Evolutionary conservation across 2,113 vertebrate genomes (phyloP), one percentile per base, ranked within the genome.

Genomic region (Cynopterus brachyotis): DNA sequence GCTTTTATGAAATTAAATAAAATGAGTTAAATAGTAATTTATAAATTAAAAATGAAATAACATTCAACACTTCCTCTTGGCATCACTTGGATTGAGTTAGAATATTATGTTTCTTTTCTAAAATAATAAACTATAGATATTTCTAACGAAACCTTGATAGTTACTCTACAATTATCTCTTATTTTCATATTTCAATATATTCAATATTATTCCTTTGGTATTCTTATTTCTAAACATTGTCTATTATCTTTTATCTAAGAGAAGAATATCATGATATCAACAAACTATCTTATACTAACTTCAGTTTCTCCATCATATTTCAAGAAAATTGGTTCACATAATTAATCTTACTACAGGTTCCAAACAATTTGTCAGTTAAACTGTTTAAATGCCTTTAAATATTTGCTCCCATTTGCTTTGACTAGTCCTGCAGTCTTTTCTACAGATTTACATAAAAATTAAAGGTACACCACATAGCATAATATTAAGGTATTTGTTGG

Each of bases 301-400:
- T 88, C 67, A 92, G 9, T 20, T 50, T 8, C 13, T 70, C 57
- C 81, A 72, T 85, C 32, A 50, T 26, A 57, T 94, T 95, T 92
- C 69, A 73, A 87, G 89, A 50, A 95, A 47, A 55, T 40, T 70
- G 24, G 12, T 97, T 95, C 96, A 40, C 42, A 70, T 91, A 94
- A 97, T 72, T 11, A 72, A 64, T 70, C 93, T 94, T 62, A 85
- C 93, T 96, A 94, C 17, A 67, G 47, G 60, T 96, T 94, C 91
- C 88, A 86, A 35, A 37, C 35, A 96, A 94, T n/a, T 88, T 94
- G 84, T 95, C 91, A 91, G 40, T 24, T 81, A 95, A 95, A 86
- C 92, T 92, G 70, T 24, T 92, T 94, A 75, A 97, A 96, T 55
- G 32, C 37, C 47, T 93, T 92, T 91, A 96, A 92, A 53, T 17